These are phyloP conservation scores for Elaphurus davidianus DNA, from an alignment of 2,113 vertebrate genomes.

Conservation along the genomic window DNA sequence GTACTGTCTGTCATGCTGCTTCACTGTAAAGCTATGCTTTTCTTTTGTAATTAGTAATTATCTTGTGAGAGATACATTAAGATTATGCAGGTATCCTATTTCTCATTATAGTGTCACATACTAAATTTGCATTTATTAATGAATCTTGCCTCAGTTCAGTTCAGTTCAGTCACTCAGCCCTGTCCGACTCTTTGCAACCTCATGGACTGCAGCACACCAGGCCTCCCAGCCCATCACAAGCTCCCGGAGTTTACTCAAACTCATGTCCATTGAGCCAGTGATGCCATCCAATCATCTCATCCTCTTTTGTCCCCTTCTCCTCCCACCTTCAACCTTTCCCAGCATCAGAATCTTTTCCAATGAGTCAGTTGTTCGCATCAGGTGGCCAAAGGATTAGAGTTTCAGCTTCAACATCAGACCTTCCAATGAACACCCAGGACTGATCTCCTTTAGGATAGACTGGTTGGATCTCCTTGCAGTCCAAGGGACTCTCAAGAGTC, in stretches of 20 bases:
- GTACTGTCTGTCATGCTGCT: background rate
- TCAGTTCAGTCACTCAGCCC: background rate
- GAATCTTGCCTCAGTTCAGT: background rate
- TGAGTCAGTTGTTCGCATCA: background rate
- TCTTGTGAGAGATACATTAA: background rate
- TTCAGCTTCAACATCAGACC: background rate
- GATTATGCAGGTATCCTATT: background rate
- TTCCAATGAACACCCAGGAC: background rate
- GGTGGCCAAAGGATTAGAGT: background rate
- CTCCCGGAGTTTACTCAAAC: background rate
- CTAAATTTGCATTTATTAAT: background rate
- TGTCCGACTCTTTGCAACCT: background rate
- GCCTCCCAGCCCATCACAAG: background rate
- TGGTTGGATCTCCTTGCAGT: background rate
- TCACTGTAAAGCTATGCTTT: background rate
- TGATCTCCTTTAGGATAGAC: background rate
- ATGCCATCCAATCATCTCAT: background rate
- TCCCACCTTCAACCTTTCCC: background rate
- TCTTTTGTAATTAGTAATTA: background rate
- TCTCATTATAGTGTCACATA: background rate
- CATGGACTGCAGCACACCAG: background rate
- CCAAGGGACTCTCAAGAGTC: background rate
- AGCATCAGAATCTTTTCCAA: background rate
- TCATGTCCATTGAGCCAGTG: background rate
- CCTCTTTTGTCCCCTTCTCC: background rate